phyloP scores from a whole-genome alignment of 2,113 vertebrate species.

The Chaetorhynchus papuensis region DNA sequence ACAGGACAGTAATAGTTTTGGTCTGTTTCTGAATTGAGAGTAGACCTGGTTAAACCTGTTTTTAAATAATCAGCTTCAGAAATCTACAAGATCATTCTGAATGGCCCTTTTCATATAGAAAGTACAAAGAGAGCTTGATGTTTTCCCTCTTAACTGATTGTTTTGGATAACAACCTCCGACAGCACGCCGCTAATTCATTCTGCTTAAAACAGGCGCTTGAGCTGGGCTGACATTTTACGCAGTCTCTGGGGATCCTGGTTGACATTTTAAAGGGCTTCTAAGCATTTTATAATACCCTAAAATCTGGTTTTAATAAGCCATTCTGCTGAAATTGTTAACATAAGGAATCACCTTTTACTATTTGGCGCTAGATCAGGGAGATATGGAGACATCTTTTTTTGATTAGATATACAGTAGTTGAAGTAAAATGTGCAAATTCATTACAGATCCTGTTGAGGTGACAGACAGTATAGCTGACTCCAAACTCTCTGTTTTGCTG shows the following conservation, averaged over 20 bases:
- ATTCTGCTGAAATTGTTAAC: conserved; percentile 86
- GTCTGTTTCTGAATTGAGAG: conserved; percentile 51
- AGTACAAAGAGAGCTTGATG: conserved; percentile 75
- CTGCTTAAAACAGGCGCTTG: conserved; percentile 94
- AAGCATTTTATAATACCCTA: conserved; percentile 97
- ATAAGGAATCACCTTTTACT: conserved; percentile 87
- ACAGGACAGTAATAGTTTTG: conserved; percentile 54
- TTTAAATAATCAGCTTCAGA: conserved; percentile 59
- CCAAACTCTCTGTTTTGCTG: conserved; percentile 41
- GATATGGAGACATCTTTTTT: conserved; percentile 91
- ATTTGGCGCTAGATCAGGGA: conserved; percentile 78
- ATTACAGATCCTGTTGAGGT: conserved; percentile 82
- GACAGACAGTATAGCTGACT: conserved; percentile 61
- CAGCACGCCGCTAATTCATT: conserved; percentile 96
- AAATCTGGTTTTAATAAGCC: conserved; percentile 99
- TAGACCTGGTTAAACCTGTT: conserved; percentile 49
- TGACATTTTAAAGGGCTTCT: conserved; percentile 99
- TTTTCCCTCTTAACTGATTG: conserved; percentile 86
- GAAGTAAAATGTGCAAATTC: conserved; percentile 86
- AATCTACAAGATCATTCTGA: conserved; percentile 67
- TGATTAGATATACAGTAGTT: conserved; percentile 97
- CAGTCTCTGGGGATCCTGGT: conserved; percentile 90
- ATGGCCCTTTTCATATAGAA: conserved; percentile 68
- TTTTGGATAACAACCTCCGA: conserved; percentile 86
- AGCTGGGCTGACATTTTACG: conserved; percentile 94